Base-by-base conservation (phyloP, 1,140 invertebrate species). In the Halictus rubicundus region DNA sequence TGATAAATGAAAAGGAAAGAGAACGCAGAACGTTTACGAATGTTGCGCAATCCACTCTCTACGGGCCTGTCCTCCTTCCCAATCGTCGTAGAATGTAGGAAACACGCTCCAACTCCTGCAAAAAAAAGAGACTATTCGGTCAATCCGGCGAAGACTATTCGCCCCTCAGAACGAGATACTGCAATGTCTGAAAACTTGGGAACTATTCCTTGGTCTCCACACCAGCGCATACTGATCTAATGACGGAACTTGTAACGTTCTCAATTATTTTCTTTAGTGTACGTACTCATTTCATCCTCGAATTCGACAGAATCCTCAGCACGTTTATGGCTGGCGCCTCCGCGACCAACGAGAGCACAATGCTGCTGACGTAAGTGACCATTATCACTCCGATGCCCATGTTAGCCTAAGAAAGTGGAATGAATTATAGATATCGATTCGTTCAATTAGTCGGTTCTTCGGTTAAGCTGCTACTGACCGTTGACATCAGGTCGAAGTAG, bases 261-360 rank as follows among this genome's bases (percentile, higher is more conserved):
- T 3, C 2, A 32, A 32, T 32, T 32, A 32, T 32, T 32, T 32
- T 5, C 5, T 16, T 49, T 8, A 16, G 27, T 32, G 9, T 42
- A 19, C 25, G 14, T 73, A 66, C 52, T 87, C 52, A 68, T 87
- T 79, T 79, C 27, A 12, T 84, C 39, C 8, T 68, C 16, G 46
- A 14, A 60, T 81, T 84, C 27, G 86, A 63, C 4, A 89, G 32
- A 10, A 82, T 25, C 68, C 85, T 84, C 68, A 89, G 85, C 19
- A 93, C 23, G 9, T 88, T 71, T 23, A 90, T 86, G n/a, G 76
- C 90, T 0, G 92, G 92, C 8, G 86, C 88, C 82, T 93, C 92
- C 32, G 91, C 16, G 87, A 90, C 88, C 0, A 91, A 46, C 0
- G 89, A 90, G 0, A 92, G 59, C 14, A 68, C 61, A 9, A 89